Conservation (phyloP, 1,140 invertebrate genomes). For the Colletes gigas region DNA sequence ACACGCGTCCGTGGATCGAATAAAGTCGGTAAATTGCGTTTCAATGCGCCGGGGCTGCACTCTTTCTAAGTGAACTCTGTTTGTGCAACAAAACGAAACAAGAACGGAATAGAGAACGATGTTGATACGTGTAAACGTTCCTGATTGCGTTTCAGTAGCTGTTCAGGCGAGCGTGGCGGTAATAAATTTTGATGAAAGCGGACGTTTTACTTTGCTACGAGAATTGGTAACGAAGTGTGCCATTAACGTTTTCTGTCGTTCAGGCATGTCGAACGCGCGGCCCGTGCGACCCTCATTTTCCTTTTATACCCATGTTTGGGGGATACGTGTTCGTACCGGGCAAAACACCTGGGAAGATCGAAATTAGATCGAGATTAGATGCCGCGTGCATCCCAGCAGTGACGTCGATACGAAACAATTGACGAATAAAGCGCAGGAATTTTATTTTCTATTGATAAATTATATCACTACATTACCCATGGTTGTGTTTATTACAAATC, state of each 20-base stretch:
- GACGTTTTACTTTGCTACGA: neutral
- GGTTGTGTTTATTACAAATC: too few species aligned
- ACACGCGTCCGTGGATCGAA: conserved; percentile 13
- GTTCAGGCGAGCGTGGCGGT: neutral
- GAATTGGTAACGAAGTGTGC: conserved; percentile 4
- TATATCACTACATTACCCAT: too few species aligned
- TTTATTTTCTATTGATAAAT: too few species aligned
- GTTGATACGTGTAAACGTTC: conserved; percentile 29
- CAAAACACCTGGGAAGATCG: too few species aligned
- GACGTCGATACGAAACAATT: too few species aligned
- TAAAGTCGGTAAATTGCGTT: conserved; percentile 1
- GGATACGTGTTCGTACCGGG: too few species aligned
- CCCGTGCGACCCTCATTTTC: too few species aligned
- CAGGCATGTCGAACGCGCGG: too few species aligned
- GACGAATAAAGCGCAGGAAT: too few species aligned
- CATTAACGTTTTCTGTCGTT: neutral
- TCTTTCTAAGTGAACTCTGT: neutral
- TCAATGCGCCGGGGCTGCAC: neutral
- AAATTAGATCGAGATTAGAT: too few species aligned
- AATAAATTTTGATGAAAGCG: conserved; percentile 27
- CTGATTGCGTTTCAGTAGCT: conserved; percentile 7
- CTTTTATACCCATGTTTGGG: too few species aligned
- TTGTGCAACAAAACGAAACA: conserved; percentile 9
- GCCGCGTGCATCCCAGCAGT: too few species aligned
- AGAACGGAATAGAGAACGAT: conserved; percentile 25